Conservation (phyloP, 2,888 invertebrate species). For the Caenorhabditis sp. region DNA sequence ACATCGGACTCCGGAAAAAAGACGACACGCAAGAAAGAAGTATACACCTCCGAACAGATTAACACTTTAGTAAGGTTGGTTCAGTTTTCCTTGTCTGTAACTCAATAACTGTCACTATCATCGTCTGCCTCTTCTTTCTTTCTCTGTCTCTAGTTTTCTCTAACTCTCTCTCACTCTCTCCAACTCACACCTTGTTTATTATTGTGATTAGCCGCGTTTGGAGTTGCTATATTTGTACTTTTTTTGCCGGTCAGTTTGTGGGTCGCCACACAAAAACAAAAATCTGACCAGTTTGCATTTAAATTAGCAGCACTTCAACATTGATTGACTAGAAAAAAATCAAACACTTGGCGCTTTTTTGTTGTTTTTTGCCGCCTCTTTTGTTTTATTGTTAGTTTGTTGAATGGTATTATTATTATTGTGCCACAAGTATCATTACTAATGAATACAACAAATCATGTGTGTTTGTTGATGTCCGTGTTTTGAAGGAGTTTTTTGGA, state of each 20-base stretch:
- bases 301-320: no score
- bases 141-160: neutral
- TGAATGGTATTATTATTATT: no score
- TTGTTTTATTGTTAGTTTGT: no score
- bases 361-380: no score
- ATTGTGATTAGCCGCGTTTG: neutral
- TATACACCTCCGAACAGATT: conserved; percentile 68
- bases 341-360: no score
- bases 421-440: no score
- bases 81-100: no score
- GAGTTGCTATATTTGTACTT: no score
- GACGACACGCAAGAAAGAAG: conserved; percentile 57
- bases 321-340: no score
- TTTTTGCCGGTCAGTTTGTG: no score
- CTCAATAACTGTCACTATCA: neutral
- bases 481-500: neutral
- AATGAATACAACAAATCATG: neutral
- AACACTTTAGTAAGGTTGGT: conserved; percentile 68
- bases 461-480: neutral
- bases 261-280: no score
- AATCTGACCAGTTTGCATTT: no score
- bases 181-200: neutral
- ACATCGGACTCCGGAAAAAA: conserved; percentile 26
- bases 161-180: conserved; percentile 4
- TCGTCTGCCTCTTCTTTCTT: neutral